Base-by-base conservation (phyloP, 2,113 vertebrate species). In the Leucosticte australis region DNA sequence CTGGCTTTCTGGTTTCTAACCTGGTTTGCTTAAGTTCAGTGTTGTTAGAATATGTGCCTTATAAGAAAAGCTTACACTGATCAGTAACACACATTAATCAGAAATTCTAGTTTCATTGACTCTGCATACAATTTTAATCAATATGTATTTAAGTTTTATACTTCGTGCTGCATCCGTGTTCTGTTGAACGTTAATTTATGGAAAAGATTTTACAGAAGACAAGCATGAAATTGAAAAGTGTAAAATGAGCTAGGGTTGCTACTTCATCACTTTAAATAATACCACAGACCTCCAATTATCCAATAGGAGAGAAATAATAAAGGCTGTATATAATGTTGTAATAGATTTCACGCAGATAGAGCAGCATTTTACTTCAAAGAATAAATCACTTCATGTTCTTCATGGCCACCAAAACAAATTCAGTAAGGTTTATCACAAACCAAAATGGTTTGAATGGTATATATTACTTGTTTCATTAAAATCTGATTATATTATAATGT, bases 171-270 rank as follows among this genome's bases (percentile, higher is more conserved):
- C 73, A 95, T 97, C 83, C 52, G 28, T 95, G 74, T 96, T 97
- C 97, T 89, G 44, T 92, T 97, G 89, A 97, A 97, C 10, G 2
- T 93, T 95, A 97, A 98, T 97, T 98, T 98, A 98, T 98, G 93
- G 87, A 94, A 89, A 96, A 97, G 93, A 96, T 97, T 97, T 97
- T 96, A 95, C 80, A 46, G 75, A 97, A 98, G 97, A 98, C 97
- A 98, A 97, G 97, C 97, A 97, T 97, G 97, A 98, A 98, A 98
- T 98, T 98, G 97, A 97, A 98, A 97, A 98, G 73, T 97, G 91
- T 93, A 95, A 97, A 98, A 98, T 97, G 96, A 97, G 87, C 71
- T 90, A 86, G 96, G 81, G 74, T 92, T 92, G 87, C 83, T 95
- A 95, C 89, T 98, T 96, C 74, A 87, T 98, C 97, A 97, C 89